These are phyloP conservation scores for Hesperia comma DNA, from an alignment of 2,888 invertebrate species.

Conservation along the genomic window DNA sequence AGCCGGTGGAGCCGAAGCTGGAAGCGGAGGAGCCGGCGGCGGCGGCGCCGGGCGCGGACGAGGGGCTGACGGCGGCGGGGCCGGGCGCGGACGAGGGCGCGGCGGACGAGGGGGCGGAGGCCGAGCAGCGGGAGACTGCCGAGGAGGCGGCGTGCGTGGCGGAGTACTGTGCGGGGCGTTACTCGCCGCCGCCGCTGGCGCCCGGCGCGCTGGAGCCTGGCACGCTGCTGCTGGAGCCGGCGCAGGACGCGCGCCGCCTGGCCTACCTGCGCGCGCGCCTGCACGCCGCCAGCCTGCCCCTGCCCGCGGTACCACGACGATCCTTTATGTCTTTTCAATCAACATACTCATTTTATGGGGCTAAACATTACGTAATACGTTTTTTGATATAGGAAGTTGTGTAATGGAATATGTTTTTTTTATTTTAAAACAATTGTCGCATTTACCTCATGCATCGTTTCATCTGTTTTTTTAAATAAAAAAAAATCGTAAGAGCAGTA, in stretches of 20 bases:
- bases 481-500: no score
- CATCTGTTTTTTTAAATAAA: no score
- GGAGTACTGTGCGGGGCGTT: slow-evolving; percentile 90
- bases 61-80: slow-evolving; percentile 41
- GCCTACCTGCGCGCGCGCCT: slow-evolving; percentile 88
- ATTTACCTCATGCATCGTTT: no score
- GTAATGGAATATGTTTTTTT: no score
- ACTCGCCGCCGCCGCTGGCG: slow-evolving; percentile 90
- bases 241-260: slow-evolving; percentile 89
- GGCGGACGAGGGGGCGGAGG: slow-evolving; percentile 42
- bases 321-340: no score
- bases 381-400: no score
- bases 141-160: slow-evolving; percentile 53
- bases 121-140: slow-evolving; percentile 35
- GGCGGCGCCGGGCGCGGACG: slow-evolving; percentile 40
- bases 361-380: no score
- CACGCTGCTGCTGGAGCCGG: slow-evolving; percentile 89
- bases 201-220: slow-evolving; percentile 87
- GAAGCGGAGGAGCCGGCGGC: slow-evolving; percentile 39
- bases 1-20: slow-evolving; percentile 26
- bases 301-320: no score
- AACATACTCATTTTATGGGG: no score
- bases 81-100: slow-evolving; percentile 44
- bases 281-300: slow-evolving; percentile 47
- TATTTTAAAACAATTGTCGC: no score